A percentile compares a stretch with the other conserved stretches of the same genome.
phyloP scores from a whole-genome alignment of 2,888 invertebrate genomes.

The Gryllus longicercus region DNA sequence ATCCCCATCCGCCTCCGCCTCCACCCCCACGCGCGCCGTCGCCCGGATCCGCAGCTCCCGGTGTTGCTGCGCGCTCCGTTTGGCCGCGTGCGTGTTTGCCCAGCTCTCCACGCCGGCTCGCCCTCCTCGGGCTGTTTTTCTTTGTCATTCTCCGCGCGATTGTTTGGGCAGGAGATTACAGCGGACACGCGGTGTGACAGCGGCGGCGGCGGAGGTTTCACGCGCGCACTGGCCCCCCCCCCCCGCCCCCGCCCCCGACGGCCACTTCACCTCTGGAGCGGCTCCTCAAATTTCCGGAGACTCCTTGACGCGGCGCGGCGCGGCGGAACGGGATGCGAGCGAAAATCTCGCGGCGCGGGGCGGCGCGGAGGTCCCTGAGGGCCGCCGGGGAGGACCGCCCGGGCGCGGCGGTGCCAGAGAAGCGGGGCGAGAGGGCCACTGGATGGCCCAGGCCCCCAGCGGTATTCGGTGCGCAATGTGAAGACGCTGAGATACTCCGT shows the following conservation, averaged over 20 bases:
- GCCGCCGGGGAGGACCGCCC: too few relatives aligned
- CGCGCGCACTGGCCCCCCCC: not conserved
- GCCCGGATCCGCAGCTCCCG: not conserved
- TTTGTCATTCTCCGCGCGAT: not conserved
- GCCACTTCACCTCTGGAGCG: too few relatives aligned
- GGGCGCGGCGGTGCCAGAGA: too few relatives aligned
- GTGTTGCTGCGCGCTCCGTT: not conserved
- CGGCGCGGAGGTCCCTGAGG: too few relatives aligned
- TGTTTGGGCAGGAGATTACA: slow-evolving; percentile 17
- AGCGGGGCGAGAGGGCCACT: too few relatives aligned
- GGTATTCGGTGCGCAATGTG: too few relatives aligned
- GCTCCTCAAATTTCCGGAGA: too few relatives aligned
- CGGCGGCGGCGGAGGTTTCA: not conserved
- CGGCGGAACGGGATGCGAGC: not conserved
- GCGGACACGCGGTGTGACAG: not conserved
- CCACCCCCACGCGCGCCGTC: too few relatives aligned
- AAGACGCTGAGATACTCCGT: too few relatives aligned
- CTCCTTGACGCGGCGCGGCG: too few relatives aligned
- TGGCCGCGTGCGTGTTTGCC: slow-evolving; percentile 17
- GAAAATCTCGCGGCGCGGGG: too few relatives aligned
- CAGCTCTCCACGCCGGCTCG: not conserved
- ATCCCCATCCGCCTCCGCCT: not conserved
- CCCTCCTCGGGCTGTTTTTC: not conserved
- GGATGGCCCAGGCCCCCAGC: too few relatives aligned
- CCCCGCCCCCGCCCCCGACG: not conserved